Base-by-base conservation (phyloP, 2,113 vertebrate species). In the Orthonyx spaldingii region DNA sequence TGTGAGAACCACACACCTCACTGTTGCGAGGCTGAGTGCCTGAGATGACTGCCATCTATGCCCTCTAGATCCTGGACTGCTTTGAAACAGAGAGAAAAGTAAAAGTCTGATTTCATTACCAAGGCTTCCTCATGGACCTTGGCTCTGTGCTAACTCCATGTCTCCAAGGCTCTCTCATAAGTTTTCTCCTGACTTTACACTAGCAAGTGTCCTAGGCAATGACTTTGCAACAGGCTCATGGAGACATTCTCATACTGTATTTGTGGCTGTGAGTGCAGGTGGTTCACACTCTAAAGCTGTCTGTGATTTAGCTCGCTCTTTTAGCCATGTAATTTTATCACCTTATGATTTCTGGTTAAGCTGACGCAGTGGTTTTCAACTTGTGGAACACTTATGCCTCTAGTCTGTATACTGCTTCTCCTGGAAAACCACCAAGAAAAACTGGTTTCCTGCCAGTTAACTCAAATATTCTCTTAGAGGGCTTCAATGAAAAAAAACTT, bases 371-470 rank as follows among this genome's bases (percentile, higher is more conserved):
- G 42, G 20, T 65, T 95, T 96, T 84, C 64, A 94, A 57, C 49
- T 42, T 70, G 55, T 89, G 61, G 30, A 53, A 41, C 59, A 46
- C 46, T 85, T 71, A 60, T 2, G 46, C 46, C 28, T 75, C 47
- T 59, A 70, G 28, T 65, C 72, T 87, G 10, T n/a, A 70, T 20
- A 39, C 28, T 44, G 28, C 42, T 89, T 74, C 46, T 88, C 28
- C 44, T 81, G 76, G 76, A 96, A 90, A 94, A 61, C 7, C 37
- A 94, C 53, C 50, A 71, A 76, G 68, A 90, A 92, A 86, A 92
- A 10, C 55, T 94, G 52, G 27, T 57, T 89, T 92, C 64, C 42
- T 70, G 47, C 41, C 76, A 89, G 23, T 11, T 81, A 59, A 55
- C 33, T 93, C 28, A 50, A 63, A 75, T 75, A 59, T 78, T 63